Evolutionary conservation across 2,113 vertebrate species (phyloP).

Genomic region (Phocoena phocoena): DNA sequence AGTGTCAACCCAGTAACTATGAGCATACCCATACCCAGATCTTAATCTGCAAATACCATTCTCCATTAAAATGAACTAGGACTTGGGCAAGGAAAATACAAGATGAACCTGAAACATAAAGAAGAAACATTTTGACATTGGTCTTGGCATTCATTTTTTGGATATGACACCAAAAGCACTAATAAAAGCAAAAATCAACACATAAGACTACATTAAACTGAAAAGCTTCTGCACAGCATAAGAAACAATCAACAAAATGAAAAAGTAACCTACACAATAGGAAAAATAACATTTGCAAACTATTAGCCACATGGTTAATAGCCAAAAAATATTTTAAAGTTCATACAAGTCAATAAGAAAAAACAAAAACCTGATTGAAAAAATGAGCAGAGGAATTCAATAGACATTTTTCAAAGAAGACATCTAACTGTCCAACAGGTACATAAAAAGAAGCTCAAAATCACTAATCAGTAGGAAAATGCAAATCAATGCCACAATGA

Average conservation of each 20-base stretch:
- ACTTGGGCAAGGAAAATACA: neutral
- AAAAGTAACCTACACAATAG: neutral
- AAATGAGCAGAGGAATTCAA: neutral
- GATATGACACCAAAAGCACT: neutral
- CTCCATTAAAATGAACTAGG: neutral
- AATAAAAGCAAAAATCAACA: neutral
- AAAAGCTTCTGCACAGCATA: neutral
- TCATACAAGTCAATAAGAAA: neutral
- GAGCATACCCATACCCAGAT: neutral
- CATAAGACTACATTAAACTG: neutral
- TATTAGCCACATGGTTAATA: neutral
- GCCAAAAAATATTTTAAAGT: neutral
- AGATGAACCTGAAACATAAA: neutral
- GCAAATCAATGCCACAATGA: neutral
- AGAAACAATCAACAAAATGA: neutral
- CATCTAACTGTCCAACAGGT: neutral
- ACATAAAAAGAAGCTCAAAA: neutral
- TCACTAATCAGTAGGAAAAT: neutral
- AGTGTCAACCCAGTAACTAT: neutral
- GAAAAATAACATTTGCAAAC: neutral
- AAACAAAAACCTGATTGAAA: neutral
- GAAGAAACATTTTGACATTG: neutral
- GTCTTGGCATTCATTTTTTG: neutral
- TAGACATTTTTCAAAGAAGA: neutral
- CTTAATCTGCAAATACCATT: neutral